Evolutionary conservation across 2,113 vertebrate species (phyloP).

Genomic region (Kryptolebias marmoratus): DNA sequence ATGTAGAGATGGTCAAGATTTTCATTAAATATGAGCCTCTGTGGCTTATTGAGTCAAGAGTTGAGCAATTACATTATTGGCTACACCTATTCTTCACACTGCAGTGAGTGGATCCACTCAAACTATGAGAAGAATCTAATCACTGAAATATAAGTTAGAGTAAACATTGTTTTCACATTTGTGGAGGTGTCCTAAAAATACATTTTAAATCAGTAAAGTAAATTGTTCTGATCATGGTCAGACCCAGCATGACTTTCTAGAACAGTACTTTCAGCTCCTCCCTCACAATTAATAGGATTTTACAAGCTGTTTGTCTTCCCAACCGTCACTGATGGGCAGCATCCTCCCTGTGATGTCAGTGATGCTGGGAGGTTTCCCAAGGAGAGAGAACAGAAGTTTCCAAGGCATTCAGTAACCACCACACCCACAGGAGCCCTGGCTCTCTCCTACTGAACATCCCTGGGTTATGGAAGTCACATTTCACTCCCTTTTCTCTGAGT

Average conservation of each 20-base stretch:
- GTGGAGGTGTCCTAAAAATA: slow-evolving; percentile 3
- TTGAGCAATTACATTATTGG: slow-evolving; percentile 1
- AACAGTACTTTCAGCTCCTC: slow-evolving; percentile 25
- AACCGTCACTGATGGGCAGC: slow-evolving; percentile 61
- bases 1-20: slow-evolving; percentile 14
- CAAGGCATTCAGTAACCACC: slow-evolving; percentile 52
- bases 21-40: slow-evolving; percentile 2
- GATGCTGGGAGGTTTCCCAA: slow-evolving; percentile 59
- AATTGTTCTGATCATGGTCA: slow-evolving; percentile 26
- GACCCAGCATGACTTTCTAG: slow-evolving; percentile 44
- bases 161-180: slow-evolving; percentile 6
- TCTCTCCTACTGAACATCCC: slow-evolving; percentile 41
- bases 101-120: background rate
- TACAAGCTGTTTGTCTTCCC: slow-evolving; percentile 54
- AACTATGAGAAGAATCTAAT: background rate
- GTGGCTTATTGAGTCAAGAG: slow-evolving; percentile 3
- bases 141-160: background rate
- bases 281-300: slow-evolving; percentile 52
- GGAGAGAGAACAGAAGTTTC: slow-evolving; percentile 44
- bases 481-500: background rate
- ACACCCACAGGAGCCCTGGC: slow-evolving; percentile 63
- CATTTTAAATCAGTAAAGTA: slow-evolving; percentile 10
- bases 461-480: slow-evolving; percentile 41
- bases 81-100: slow-evolving; percentile 6
- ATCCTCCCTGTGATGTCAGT: slow-evolving; percentile 43